These are phyloP conservation scores for Melopsittacus undulatus DNA, from an alignment of 2,797 vertebrate genomes.

Conservation along the genomic window DNA sequence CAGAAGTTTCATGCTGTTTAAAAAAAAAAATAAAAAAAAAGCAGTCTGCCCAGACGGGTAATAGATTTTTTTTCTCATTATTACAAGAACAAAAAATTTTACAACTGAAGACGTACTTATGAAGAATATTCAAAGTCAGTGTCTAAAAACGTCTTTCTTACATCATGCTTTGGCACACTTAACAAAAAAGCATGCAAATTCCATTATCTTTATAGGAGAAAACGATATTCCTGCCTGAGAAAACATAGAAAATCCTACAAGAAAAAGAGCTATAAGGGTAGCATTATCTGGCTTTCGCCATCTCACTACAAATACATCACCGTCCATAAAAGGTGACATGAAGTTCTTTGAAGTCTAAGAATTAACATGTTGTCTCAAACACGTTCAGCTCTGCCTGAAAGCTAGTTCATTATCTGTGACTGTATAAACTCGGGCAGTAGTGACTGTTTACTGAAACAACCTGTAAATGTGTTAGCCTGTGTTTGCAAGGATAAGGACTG, in stretches of 20 bases:
- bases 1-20: not conserved
- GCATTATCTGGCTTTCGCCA: not conserved
- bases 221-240: not conserved
- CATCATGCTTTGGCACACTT: not conserved
- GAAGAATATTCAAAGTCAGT: not conserved
- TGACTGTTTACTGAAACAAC: slow-evolving; percentile 49
- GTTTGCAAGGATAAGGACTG: slow-evolving; percentile 46
- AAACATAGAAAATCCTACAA: not conserved
- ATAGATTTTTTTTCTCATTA: not conserved
- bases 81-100: not conserved
- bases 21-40: not conserved
- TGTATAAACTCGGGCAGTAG: slow-evolving; percentile 22
- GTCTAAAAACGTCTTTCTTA: not conserved
- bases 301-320: not conserved
- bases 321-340: not conserved
- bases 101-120: not conserved
- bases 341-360: slow-evolving; percentile 54
- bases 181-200: not conserved
- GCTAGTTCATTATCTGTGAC: slow-evolving; percentile 48
- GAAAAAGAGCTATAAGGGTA: not conserved
- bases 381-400: slow-evolving; percentile 9
- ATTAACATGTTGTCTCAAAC: slow-evolving; percentile 36
- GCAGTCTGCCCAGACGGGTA: not conserved
- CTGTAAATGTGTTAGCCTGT: slow-evolving; percentile 50
- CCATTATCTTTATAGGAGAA: not conserved